Evolutionary conservation across 2,888 invertebrate genomes (phyloP).

Genomic region (Rhagonycha fulva): DNA sequence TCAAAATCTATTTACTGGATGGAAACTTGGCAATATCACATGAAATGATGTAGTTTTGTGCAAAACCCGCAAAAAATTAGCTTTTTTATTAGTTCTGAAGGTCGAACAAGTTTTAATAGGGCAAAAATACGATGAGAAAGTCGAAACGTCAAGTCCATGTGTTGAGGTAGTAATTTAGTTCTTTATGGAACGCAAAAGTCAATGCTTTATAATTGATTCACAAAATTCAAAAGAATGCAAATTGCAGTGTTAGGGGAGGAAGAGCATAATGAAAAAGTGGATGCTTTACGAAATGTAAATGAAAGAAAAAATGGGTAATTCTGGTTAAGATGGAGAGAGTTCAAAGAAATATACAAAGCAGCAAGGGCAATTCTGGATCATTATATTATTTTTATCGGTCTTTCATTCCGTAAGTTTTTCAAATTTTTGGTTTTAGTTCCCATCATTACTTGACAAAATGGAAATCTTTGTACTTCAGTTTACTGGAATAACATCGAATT

Average conservation of each 20-base stretch:
- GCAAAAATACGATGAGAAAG: not conserved
- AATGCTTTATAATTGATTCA: not conserved
- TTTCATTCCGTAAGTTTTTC: not conserved
- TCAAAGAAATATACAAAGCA: not conserved
- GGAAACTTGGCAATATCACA: not conserved
- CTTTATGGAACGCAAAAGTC: not conserved
- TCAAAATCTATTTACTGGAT: constrained; percentile 8
- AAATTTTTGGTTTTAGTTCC: too few relatives aligned
- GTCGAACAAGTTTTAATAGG: not conserved
- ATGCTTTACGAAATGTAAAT: not conserved
- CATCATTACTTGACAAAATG: too few relatives aligned
- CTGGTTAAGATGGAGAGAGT: not conserved
- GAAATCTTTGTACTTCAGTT: too few relatives aligned
- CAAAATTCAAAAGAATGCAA: not conserved
- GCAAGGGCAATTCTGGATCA: not conserved
- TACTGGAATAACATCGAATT: not conserved
- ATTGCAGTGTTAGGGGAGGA: not conserved
- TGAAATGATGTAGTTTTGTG: not conserved
- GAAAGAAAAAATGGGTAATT: not conserved
- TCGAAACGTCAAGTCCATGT: not conserved
- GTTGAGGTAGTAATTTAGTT: not conserved
- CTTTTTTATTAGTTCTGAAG: not conserved
- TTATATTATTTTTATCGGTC: not conserved
- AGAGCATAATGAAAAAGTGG: not conserved
- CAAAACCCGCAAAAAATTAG: not conserved